A percentile compares a stretch with the other conserved stretches of the same genome.
phyloP scores from a whole-genome alignment of 2,113 vertebrate genomes.

The Thunnus maccoyii region DNA sequence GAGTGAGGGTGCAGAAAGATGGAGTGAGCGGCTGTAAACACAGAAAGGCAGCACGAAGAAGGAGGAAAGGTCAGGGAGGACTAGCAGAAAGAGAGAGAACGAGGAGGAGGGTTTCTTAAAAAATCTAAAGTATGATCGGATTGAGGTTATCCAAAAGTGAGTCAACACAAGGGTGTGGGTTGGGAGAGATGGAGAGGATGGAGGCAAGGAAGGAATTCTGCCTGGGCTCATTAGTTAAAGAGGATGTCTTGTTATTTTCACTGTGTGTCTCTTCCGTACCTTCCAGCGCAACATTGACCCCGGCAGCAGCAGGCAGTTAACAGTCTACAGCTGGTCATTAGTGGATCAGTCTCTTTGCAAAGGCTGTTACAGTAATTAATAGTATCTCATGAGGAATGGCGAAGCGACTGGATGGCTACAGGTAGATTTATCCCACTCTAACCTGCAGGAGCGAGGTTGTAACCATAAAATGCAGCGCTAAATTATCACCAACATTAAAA shows the following conservation, averaged over 20 bases:
- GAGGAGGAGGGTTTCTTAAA: slow-evolving; percentile 1
- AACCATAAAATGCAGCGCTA: background rate
- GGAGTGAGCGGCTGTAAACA: slow-evolving; percentile 5
- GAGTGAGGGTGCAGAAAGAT: background rate
- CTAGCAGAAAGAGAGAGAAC: slow-evolving; percentile 4
- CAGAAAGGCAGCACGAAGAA: background rate
- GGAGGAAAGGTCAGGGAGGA: slow-evolving; percentile 21
- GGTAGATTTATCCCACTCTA: slow-evolving; percentile 18
- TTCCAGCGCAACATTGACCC: slow-evolving; percentile 36
- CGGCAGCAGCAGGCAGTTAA: slow-evolving; percentile 43
- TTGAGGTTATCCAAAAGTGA: slow-evolving; percentile 11
- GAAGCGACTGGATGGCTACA: slow-evolving; percentile 5
- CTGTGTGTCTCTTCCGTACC: slow-evolving; percentile 18
- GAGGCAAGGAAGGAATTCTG: slow-evolving; percentile 4
- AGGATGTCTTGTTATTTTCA: slow-evolving; percentile 50
- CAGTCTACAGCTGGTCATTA: slow-evolving; percentile 56
- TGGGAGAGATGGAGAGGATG: background rate
- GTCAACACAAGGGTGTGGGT: slow-evolving; percentile 3
- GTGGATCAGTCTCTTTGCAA: slow-evolving; percentile 28
- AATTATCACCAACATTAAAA: background rate
- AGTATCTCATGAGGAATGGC: slow-evolving; percentile 28
- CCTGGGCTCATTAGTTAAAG: slow-evolving; percentile 34
- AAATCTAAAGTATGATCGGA: background rate
- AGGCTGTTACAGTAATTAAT: slow-evolving; percentile 52
- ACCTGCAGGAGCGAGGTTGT: slow-evolving; percentile 2